Evolutionary conservation across 2,797 vertebrate genomes (phyloP), one percentile per base, ranked within the genome.

Genomic region (Furcifer pardalis): DNA sequence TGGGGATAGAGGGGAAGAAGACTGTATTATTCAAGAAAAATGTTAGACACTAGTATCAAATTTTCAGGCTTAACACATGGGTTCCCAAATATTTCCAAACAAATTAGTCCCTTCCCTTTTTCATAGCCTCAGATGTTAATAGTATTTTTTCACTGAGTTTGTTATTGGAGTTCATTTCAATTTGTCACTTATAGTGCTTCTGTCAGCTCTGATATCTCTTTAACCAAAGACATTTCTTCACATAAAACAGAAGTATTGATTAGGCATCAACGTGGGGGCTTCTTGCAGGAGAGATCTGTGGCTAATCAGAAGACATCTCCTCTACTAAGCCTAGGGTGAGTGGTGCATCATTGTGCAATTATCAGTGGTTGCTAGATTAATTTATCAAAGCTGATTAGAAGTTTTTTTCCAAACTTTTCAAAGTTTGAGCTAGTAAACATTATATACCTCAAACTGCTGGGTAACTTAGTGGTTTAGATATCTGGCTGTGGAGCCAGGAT

Each of bases 61-160:
- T 42, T 66, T 56, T 75, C 69, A 85, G 30, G 19, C 35, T 75
- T 75, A 80, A 80, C 56, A 56, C 44, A 80, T 66, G 60, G 46
- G 32, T 85, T 85, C 71, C 71, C 74, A 75, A 80, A 75, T 66
- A 80, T 85, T 79, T 85, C 77, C 69, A 80, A 85, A 79, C 35
- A 69, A 79, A 80, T 80, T 85, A 56, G 62, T 30, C 27, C 35
- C 23, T 80, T 80, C 63, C 35, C 46, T 65, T 66, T 85, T 56
- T 62, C 69, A 80, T 46, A 40, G 68, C 44, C 73, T 79, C 69
- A 79, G 42, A 84, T 56, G 69, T 74, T 85, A 85, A 84, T 75
- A 74, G 77, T 68, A 66, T 80, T 85, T 79, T 71, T 80, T 44
- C 77, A 80, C 25, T 66, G 77, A 85, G 77, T 85, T 80, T 60